Conservation (phyloP, 2,797 vertebrate species). For the Gymnothorax reevesii region DNA sequence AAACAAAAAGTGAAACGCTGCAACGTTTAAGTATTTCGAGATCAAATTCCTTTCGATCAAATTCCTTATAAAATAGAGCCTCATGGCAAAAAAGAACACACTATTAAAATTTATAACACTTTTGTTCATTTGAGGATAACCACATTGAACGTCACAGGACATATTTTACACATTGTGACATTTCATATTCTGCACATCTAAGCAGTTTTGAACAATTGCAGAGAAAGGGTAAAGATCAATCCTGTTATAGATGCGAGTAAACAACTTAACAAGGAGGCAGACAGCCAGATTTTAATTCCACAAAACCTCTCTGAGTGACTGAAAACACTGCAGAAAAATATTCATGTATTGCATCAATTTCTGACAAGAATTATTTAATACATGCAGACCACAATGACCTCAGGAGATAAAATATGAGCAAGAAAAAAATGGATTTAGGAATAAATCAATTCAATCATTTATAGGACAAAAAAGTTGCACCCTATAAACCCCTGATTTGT, state of each 20-base stretch:
- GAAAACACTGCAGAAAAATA: neutral
- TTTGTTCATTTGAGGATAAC: conserved; percentile 23
- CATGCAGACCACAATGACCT: neutral
- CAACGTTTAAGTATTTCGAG: conserved; percentile 63
- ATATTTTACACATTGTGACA: conserved; percentile 9
- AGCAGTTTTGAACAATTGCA: neutral
- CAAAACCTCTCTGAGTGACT: neutral
- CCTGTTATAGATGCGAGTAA: neutral
- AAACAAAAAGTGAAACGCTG: conserved; percentile 67
- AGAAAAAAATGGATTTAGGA: neutral
- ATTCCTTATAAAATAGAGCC: conserved; percentile 45
- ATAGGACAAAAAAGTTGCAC: neutral
- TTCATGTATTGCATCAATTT: neutral
- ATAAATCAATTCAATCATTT: neutral
- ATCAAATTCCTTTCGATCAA: conserved; percentile 68
- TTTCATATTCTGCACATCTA: neutral
- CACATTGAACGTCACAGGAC: conserved; percentile 30
- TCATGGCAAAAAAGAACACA: conserved; percentile 34
- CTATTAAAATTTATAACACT: conserved; percentile 25
- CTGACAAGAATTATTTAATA: neutral
- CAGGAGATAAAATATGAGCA: neutral
- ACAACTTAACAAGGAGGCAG: neutral
- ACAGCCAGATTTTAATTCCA: neutral
- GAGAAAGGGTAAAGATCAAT: conserved; percentile 2
- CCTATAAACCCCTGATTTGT: conserved; percentile 1